Conservation (phyloP, 1,140 invertebrate genomes). For the Ceratosolen solmsi region DNA sequence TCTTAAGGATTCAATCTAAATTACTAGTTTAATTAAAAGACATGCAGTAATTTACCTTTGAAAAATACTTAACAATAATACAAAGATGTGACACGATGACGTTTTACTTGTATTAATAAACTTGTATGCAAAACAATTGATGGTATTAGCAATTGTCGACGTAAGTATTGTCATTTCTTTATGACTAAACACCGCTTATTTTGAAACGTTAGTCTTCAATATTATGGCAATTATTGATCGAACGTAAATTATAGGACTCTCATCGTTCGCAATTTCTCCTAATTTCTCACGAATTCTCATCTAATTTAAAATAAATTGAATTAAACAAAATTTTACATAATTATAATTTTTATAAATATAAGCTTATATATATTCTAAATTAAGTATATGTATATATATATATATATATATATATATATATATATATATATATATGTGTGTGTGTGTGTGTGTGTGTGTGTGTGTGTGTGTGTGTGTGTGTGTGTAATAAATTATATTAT, state of each 20-base stretch:
- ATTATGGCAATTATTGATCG: neutral
- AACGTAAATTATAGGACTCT: neutral
- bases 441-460: too few species aligned
- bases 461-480: too few species aligned
- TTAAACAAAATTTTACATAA: too few species aligned
- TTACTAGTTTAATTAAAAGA: neutral
- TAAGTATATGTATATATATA: too few species aligned
- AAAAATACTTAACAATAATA: neutral
- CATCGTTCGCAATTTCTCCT: neutral
- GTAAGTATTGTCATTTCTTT: neutral
- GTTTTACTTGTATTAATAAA: neutral
- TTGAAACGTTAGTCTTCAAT: neutral
- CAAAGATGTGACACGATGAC: neutral
- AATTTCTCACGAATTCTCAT: neutral
- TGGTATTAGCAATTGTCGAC: neutral
- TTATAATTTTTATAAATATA: too few species aligned
- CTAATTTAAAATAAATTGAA: neutral
- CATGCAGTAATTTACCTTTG: neutral
- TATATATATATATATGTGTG: too few species aligned
- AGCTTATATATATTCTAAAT: too few species aligned
- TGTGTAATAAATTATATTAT: too few species aligned
- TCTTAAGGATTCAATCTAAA: neutral
- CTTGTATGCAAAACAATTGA: neutral
- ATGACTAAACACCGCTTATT: neutral
- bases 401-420: too few species aligned